Conservation (phyloP, 2,797 vertebrate genomes). For the Pyrocephalus nanus region DNA sequence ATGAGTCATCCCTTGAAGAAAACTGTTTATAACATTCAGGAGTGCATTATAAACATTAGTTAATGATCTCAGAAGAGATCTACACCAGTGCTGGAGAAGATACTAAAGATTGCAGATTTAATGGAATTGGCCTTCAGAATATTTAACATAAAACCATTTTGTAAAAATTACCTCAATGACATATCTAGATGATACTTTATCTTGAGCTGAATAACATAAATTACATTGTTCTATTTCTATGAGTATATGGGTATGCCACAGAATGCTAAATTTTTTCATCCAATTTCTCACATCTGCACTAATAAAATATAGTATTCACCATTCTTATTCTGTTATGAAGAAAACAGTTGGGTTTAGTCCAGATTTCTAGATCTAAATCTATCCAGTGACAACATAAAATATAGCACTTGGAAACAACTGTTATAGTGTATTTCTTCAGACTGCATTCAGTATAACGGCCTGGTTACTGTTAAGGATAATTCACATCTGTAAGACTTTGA, state of each 20-base stretch:
- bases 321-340: slow-evolving; percentile 46
- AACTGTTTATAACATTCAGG: slow-evolving; percentile 25
- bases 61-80: slow-evolving; percentile 39
- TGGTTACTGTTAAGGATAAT: background rate
- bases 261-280: slow-evolving; percentile 39
- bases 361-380: slow-evolving; percentile 41
- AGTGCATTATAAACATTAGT: slow-evolving; percentile 11
- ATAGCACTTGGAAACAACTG: slow-evolving; percentile 3
- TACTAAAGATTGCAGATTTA: slow-evolving; percentile 33
- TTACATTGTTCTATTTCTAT: slow-evolving; percentile 19
- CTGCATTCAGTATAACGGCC: background rate
- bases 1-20: slow-evolving; percentile 49
- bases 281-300: slow-evolving; percentile 22
- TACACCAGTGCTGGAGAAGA: background rate
- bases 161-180: slow-evolving; percentile 45
- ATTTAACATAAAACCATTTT: slow-evolving; percentile 33
- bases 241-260: background rate
- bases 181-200: slow-evolving; percentile 50
- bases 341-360: slow-evolving; percentile 17
- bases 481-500: background rate
- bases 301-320: slow-evolving; percentile 48
- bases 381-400: background rate
- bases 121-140: slow-evolving; percentile 30
- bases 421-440: background rate
- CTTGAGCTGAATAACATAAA: slow-evolving; percentile 49